phyloP scores from a whole-genome alignment of 2,888 invertebrate genomes.

The Chrysolina oricalcia region DNA sequence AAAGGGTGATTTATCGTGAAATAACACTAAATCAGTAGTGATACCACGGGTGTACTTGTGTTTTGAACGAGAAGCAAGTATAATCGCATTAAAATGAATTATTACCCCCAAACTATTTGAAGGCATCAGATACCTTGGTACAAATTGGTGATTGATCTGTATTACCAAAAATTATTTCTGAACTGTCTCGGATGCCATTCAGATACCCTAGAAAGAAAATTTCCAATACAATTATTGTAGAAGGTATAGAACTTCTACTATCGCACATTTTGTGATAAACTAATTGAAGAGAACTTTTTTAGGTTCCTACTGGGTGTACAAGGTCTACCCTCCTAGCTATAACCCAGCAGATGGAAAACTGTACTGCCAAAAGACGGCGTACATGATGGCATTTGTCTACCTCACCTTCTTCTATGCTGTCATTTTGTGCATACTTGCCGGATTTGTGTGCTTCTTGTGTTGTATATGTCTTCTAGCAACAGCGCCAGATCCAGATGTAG shows the following conservation, averaged over 20 bases:
- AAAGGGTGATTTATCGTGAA: too few relatives aligned
- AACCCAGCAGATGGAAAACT: slow-evolving; percentile 46
- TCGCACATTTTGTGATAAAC: too few relatives aligned
- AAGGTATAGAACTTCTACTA: too few relatives aligned
- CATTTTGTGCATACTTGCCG: slow-evolving; percentile 48
- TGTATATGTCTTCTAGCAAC: slow-evolving; percentile 56
- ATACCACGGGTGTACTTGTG: too few relatives aligned
- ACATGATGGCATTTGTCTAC: slow-evolving; percentile 64
- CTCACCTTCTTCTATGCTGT: slow-evolving; percentile 57
- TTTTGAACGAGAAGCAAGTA: too few relatives aligned
- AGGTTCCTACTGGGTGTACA: slow-evolving; percentile 66
- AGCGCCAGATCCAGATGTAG: slow-evolving; percentile 41
- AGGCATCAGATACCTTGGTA: too few relatives aligned
- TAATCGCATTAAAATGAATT: neutral
- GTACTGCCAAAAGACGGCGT: slow-evolving; percentile 66
- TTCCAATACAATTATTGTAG: too few relatives aligned
- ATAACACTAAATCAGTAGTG: too few relatives aligned
- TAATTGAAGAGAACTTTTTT: slow-evolving; percentile 46
- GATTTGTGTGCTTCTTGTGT: slow-evolving; percentile 59
- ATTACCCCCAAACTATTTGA: neutral
- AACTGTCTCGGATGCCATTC: too few relatives aligned
- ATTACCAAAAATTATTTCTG: too few relatives aligned
- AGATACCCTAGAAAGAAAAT: too few relatives aligned
- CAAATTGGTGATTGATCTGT: too few relatives aligned
- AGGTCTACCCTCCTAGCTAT: slow-evolving; percentile 63